Evolutionary conservation across 1,140 invertebrate species (phyloP), one percentile per base, ranked within the genome.

Genomic region (Manduca sexta): DNA sequence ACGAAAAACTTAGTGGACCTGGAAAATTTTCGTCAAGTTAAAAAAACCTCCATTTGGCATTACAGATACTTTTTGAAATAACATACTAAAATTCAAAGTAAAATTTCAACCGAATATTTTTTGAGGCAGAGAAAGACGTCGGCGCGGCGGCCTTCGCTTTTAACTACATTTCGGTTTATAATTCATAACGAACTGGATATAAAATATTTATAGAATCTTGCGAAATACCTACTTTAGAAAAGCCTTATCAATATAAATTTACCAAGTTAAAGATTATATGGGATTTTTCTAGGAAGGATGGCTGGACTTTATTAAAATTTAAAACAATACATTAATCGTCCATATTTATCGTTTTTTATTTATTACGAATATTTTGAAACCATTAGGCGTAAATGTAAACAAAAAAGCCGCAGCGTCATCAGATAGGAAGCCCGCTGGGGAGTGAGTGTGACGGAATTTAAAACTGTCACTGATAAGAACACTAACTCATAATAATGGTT

Each of bases 401-500:
- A 26, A 26, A 26, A 26, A 39, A 47, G 39, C 53, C 59, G 46
- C 45, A 34, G 17, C 49, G 52, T 33, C 41, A 41, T 65, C 56
- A 55, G 66, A 69, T 63, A 12, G n/a, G 14, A 35, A n/a, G n/a
- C n/a, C n/a, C n/a, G n/a, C n/a, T 38, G 42, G 43, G 45, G 56
- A 58, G 59, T 65, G 61, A 61, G 45, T 65, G 45, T 55, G 60
- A 66, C 60, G 52, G 54, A 69, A 71, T 69, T 76, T 69, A 66
- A 74, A 74, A 75, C 59, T 67, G 64, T 66, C 59, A 63, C 56
- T 64, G 69, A 70, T 72, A 70, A 74, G 56, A 54, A 39, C 52
- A 64, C 50, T 70, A 69, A 70, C 57, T 73, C 64, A 74, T 69
- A 60, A 70, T 74, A 74, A 74, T 73, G 63, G 70, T 47, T 59